Evolutionary conservation across 2,797 vertebrate species (phyloP).

Genomic region (Selene dorsalis): DNA sequence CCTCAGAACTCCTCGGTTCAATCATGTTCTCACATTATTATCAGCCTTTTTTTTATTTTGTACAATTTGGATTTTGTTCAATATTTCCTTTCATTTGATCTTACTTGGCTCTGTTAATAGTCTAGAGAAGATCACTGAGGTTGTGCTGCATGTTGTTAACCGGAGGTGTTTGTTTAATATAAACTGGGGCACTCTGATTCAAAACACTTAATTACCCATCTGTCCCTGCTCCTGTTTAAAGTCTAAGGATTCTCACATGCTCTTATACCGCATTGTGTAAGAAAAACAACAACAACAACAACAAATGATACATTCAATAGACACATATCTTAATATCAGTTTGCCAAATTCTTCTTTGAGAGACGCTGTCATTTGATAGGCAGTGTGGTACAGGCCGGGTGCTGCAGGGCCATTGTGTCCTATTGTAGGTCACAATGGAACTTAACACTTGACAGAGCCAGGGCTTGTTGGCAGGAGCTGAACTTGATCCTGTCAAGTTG

Average conservation of each 20-base stretch:
- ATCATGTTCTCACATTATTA: too few species aligned
- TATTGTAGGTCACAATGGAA: constrained; percentile 85
- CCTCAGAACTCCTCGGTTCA: background rate
- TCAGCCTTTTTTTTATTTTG: too few species aligned
- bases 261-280: background rate
- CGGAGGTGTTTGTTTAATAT: background rate
- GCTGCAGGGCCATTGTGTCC: constrained; percentile 80
- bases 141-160: background rate
- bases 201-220: background rate
- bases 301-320: constrained; percentile 17
- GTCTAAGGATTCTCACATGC: background rate
- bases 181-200: background rate
- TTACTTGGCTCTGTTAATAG: background rate
- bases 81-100: background rate
- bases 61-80: background rate
- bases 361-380: constrained; percentile 73
- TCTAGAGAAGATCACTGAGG: too few species aligned
- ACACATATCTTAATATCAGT: constrained; percentile 60
- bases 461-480: constrained; percentile 83
- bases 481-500: constrained; percentile 86
- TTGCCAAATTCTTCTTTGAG: constrained; percentile 58
- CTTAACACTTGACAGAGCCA: constrained; percentile 85
- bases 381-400: constrained; percentile 56
- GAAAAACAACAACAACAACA: constrained; percentile 3
- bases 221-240: background rate